phyloP scores from a whole-genome alignment of 1,140 invertebrate genomes.

The Macrotrachela quadricornifera region DNA sequence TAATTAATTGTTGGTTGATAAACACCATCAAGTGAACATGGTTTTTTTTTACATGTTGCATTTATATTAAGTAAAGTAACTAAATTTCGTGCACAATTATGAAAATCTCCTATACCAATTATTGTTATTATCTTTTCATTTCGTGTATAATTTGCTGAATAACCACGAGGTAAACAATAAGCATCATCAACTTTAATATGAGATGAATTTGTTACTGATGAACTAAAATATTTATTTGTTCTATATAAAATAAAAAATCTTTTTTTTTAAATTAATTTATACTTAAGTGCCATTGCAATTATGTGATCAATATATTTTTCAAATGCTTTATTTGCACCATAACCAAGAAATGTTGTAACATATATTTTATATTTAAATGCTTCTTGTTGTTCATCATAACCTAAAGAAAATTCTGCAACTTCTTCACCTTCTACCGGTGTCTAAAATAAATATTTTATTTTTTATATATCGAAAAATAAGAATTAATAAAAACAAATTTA shows the following conservation, averaged over 20 bases:
- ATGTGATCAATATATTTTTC: slow-evolving; percentile 12
- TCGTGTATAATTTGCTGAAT: not conserved
- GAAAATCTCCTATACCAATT: slow-evolving; percentile 14
- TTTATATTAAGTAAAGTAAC: slow-evolving; percentile 18
- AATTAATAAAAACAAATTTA: too few relatives aligned
- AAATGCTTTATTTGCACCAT: slow-evolving; percentile 35
- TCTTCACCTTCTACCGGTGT: too few relatives aligned
- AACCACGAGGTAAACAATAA: not conserved
- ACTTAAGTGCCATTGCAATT: not conserved
- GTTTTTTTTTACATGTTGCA: slow-evolving; percentile 13
- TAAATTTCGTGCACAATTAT: slow-evolving; percentile 15
- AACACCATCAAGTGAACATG: slow-evolving; percentile 25
- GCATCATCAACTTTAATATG: not conserved
- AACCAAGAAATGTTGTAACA: slow-evolving; percentile 38
- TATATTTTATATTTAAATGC: slow-evolving; percentile 30
- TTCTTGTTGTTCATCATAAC: not conserved
- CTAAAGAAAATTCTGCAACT: too few relatives aligned
- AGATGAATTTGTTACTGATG: not conserved
- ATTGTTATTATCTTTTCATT: too few relatives aligned
- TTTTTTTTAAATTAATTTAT: too few relatives aligned
- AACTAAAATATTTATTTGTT: not conserved
- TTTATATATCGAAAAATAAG: too few relatives aligned
- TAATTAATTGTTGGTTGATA: slow-evolving; percentile 22
- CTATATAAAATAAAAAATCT: too few relatives aligned
- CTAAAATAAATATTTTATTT: too few relatives aligned